Conservation (phyloP, 1,140 invertebrate genomes). For the Octopus sinensis region DNA sequence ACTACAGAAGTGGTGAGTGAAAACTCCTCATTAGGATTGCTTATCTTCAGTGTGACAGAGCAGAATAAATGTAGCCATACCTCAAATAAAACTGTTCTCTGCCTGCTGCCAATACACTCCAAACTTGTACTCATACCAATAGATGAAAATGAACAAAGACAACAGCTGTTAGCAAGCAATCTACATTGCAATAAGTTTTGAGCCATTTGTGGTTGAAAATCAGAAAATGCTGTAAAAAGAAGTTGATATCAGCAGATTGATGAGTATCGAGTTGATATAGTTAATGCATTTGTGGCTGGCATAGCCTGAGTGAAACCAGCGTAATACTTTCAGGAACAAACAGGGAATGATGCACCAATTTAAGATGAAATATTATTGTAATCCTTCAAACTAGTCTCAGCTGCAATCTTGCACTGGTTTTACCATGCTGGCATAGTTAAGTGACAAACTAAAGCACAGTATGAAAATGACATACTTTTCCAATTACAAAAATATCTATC, state of each 20-base stretch:
- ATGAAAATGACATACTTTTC: no score
- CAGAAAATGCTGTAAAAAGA: conserved; percentile 1
- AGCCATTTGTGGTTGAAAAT: background rate
- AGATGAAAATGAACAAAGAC: background rate
- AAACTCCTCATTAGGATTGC: background rate
- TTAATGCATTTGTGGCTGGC: background rate
- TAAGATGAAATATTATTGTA: no score
- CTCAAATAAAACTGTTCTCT: conserved; percentile 12
- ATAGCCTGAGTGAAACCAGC: no score
- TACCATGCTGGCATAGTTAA: no score
- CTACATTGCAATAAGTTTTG: conserved; percentile 4
- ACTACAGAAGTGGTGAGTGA: no score
- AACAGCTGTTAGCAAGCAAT: background rate
- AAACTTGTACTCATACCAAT: conserved; percentile 6
- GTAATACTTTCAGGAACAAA: no score
- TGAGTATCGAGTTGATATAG: background rate
- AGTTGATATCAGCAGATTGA: background rate
- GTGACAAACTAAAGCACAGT: no score
- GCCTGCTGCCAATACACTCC: background rate
- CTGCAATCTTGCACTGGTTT: no score
- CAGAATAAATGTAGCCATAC: conserved; percentile 6
- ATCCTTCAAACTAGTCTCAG: no score
- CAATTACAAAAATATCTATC: no score
- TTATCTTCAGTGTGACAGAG: conserved; percentile 1
- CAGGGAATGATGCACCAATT: no score